These are phyloP conservation scores for Grallaria varia DNA, from an alignment of 2,113 vertebrate genomes.

Conservation along the genomic window DNA sequence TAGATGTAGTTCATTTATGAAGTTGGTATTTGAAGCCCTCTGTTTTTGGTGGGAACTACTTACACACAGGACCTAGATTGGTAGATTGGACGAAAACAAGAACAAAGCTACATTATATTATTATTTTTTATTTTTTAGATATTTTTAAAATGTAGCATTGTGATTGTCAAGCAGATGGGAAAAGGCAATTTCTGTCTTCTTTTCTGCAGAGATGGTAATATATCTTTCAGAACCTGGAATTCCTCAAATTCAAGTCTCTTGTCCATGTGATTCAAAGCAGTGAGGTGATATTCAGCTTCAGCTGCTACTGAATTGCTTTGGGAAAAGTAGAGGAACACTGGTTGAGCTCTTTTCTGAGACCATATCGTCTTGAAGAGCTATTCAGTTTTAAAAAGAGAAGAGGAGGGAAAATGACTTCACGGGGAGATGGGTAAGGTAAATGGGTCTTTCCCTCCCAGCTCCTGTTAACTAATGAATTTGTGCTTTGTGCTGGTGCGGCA, in stretches of 20 bases:
- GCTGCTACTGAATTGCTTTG: not conserved
- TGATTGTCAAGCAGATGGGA: not conserved
- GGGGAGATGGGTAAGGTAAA: not conserved
- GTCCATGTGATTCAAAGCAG: not conserved
- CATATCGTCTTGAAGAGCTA: rapidly evolving
- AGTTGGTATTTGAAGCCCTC: rapidly evolving
- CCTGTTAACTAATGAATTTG: not conserved
- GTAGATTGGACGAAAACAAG: not conserved
- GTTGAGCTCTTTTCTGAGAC: not conserved
- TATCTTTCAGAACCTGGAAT: not conserved
- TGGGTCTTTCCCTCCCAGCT: not conserved
- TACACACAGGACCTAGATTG: not conserved
- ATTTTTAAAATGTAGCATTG: not conserved
- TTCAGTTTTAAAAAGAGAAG: not conserved
- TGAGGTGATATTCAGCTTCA: not conserved
- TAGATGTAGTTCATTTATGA: not conserved
- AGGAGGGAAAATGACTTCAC: not conserved
- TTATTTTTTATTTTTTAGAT: not conserved
- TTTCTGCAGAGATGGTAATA: not conserved
- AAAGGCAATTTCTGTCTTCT: not conserved
- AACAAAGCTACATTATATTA: not conserved
- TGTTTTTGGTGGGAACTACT: not conserved
- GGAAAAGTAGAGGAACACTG: not conserved
- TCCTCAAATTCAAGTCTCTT: not conserved
- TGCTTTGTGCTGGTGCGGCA: not conserved